A percentile compares a stretch with the other conserved stretches of the same genome.
phyloP scores from a whole-genome alignment of 2,888 invertebrate species.

The Diarsia rubi region DNA sequence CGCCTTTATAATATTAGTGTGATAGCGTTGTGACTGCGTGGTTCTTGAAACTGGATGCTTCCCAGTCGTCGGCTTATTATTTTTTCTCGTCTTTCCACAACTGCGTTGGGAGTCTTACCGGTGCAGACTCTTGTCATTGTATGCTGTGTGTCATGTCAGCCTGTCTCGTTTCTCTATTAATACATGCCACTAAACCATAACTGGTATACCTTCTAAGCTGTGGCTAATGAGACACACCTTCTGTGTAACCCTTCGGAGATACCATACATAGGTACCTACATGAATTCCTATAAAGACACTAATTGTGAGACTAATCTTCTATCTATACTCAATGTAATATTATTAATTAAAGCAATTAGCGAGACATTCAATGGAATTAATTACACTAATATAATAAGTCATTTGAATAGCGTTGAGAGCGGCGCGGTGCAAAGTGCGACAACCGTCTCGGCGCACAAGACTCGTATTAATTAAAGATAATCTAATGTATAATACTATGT shows the following conservation, averaged over 20 bases:
- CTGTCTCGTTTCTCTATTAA: background rate
- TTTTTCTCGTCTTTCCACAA: background rate
- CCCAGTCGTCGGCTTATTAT: background rate
- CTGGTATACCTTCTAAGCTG: background rate
- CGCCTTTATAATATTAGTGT: too few species aligned
- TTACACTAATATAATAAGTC: constrained; percentile 11
- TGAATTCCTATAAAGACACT: background rate
- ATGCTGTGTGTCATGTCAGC: background rate
- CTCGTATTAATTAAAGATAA: constrained; percentile 51
- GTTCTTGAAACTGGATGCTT: background rate
- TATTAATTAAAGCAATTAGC: constrained; percentile 19
- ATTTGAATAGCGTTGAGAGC: constrained; percentile 21
- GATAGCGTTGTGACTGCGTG: background rate
- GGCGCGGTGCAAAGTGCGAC: constrained; percentile 23
- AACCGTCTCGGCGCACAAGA: constrained; percentile 21
- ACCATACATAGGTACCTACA: background rate
- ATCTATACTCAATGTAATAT: background rate
- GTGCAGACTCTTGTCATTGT: background rate
- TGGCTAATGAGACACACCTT: background rate
- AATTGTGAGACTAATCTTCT: constrained; percentile 13
- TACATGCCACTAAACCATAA: background rate
- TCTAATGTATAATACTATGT: constrained; percentile 10
- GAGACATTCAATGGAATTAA: constrained; percentile 13
- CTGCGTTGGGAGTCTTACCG: background rate
- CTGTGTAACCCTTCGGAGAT: background rate